Conservation (phyloP, 2,888 invertebrate species). For the Xestia sexstrigata region DNA sequence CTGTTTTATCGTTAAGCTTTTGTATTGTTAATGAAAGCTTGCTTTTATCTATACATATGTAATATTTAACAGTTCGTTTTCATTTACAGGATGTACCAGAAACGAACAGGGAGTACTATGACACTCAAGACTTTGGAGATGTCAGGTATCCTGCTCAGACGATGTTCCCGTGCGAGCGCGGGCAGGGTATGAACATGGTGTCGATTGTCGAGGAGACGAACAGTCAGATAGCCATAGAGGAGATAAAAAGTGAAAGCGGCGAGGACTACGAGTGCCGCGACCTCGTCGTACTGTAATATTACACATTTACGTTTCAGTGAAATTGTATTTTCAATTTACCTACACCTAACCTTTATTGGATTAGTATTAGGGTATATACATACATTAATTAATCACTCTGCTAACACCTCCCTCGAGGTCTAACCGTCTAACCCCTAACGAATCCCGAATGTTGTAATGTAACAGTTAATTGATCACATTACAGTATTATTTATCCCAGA, state of each 20-base stretch:
- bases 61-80: constrained; percentile 1
- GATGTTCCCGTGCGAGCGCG: constrained; percentile 58
- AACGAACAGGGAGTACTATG: constrained; percentile 68
- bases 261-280: constrained; percentile 70
- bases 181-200: constrained; percentile 67
- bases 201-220: constrained; percentile 82
- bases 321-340: constrained; percentile 34
- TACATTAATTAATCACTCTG: constrained; percentile 24
- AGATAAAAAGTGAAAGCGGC: constrained; percentile 71
- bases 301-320: constrained; percentile 29
- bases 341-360: background rate
- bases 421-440: constrained; percentile 14
- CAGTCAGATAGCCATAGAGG: constrained; percentile 82
- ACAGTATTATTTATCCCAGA: constrained; percentile 16
- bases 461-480: constrained; percentile 13
- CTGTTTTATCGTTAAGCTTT: background rate
- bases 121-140: constrained; percentile 70
- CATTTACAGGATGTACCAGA: constrained; percentile 72
- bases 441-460: constrained; percentile 19
- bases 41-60: background rate
- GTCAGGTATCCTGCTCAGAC: constrained; percentile 58
- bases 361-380: constrained; percentile 4
- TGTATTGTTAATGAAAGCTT: background rate
- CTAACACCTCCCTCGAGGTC: constrained; percentile 20
- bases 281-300: constrained; percentile 63